Evolutionary conservation across 2,888 invertebrate genomes (phyloP).

Genomic region (Campoplex capitator): DNA sequence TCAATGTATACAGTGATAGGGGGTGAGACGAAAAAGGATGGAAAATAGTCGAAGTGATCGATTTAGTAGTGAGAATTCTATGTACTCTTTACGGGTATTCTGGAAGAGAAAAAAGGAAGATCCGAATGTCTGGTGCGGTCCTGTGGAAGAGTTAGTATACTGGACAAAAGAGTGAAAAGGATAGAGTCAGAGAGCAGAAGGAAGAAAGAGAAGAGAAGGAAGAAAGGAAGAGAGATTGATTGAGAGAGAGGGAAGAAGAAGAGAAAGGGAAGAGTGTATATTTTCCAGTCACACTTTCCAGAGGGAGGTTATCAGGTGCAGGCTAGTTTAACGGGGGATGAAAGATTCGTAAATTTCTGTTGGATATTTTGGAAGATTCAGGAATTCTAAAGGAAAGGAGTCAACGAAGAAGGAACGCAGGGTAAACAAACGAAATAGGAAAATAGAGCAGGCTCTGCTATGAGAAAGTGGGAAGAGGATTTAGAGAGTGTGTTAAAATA

Average conservation of each 20-base stretch:
- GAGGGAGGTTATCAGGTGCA: slow-evolving; percentile 4
- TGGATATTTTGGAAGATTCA: neutral
- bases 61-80: slow-evolving; percentile 26
- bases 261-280: too few relatives aligned
- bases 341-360: slow-evolving; percentile 31
- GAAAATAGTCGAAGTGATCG: slow-evolving; percentile 49
- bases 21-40: neutral
- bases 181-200: neutral
- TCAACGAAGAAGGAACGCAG: neutral
- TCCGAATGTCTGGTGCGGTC: slow-evolving; percentile 6
- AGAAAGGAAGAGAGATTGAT: slow-evolving; percentile 19
- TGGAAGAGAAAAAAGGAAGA: neutral
- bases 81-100: neutral
- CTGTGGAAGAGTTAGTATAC: neutral
- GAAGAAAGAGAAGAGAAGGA: too few relatives aligned
- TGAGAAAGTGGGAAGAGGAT: neutral
- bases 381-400: slow-evolving; percentile 3
- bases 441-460: slow-evolving; percentile 1
- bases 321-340: neutral
- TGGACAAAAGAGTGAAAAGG: slow-evolving; percentile 2
- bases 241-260: neutral
- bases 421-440: slow-evolving; percentile 31
- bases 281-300: neutral
- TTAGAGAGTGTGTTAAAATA: slow-evolving; percentile 19
- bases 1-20: neutral